phyloP scores from a whole-genome alignment of 2,888 invertebrate species.

The Acanthoscelides obtectus region DNA sequence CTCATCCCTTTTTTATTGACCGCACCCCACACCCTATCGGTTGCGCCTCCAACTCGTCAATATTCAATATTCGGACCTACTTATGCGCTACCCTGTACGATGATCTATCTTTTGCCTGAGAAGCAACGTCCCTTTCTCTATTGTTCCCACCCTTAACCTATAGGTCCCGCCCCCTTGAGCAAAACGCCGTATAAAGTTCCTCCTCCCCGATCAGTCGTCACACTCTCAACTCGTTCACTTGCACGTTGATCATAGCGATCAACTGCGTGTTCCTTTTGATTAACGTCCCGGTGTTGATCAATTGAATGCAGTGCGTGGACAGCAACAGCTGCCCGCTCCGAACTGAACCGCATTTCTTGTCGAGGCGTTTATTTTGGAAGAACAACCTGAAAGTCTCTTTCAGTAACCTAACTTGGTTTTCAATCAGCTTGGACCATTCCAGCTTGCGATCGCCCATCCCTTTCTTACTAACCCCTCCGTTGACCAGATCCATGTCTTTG shows the following conservation, averaged over 20 bases:
- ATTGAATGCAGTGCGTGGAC: constrained; percentile 71
- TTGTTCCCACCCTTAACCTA: not conserved
- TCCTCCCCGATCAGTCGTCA: constrained; percentile 54
- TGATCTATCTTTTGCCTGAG: not conserved
- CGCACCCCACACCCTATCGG: too few relatives aligned
- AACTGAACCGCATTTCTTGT: too few relatives aligned
- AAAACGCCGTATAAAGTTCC: not conserved
- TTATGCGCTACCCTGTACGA: not conserved
- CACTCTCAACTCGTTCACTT: constrained; percentile 81
- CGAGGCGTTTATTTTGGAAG: too few relatives aligned
- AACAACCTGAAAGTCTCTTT: too few relatives aligned
- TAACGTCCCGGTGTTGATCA: constrained; percentile 71
- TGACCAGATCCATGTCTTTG: too few relatives aligned
- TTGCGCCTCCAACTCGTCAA: too few relatives aligned
- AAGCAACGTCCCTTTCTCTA: not conserved
- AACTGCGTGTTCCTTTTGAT: constrained; percentile 71
- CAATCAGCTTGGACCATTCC: too few relatives aligned
- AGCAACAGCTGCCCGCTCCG: constrained; percentile 66
- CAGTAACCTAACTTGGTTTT: too few relatives aligned
- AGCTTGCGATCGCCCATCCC: too few relatives aligned
- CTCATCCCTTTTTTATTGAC: too few relatives aligned
- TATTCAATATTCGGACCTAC: not conserved
- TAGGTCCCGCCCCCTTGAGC: not conserved
- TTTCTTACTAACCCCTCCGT: too few relatives aligned
- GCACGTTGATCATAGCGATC: constrained; percentile 54